Evolutionary conservation across 1,140 invertebrate genomes (phyloP).

Genomic region (Dreissena rostriformis): DNA sequence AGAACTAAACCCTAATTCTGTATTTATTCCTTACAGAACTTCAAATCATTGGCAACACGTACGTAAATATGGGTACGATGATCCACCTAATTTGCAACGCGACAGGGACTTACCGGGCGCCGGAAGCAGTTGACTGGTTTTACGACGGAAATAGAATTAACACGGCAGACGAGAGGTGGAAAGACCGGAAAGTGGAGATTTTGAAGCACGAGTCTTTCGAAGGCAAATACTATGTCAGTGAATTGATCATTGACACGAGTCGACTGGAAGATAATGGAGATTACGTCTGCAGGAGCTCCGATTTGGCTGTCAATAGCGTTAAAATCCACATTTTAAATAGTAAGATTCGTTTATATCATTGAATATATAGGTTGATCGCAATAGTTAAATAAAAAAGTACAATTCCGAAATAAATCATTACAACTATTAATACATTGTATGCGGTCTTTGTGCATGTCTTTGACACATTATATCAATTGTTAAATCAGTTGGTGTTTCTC

Average conservation of each 20-base stretch:
- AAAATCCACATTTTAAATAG: slow-evolving; percentile 65
- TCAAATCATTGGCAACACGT: slow-evolving; percentile 53
- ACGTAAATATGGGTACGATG: slow-evolving; percentile 49
- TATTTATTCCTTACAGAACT: slow-evolving; percentile 50
- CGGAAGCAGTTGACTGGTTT: slow-evolving; percentile 69
- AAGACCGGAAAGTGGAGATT: slow-evolving; percentile 51
- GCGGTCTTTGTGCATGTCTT: too few relatives aligned
- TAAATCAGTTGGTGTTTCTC: too few relatives aligned
- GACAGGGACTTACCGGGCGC: slow-evolving; percentile 59
- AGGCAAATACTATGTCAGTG: slow-evolving; percentile 62
- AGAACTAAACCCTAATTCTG: too few relatives aligned
- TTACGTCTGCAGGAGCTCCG: slow-evolving; percentile 71
- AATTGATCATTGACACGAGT: slow-evolving; percentile 60
- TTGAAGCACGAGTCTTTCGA: slow-evolving; percentile 52
- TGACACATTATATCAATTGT: too few relatives aligned
- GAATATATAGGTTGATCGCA: too few relatives aligned
- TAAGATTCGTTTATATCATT: too few relatives aligned
- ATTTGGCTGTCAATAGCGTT: slow-evolving; percentile 56
- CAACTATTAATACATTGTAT: too few relatives aligned
- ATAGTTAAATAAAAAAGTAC: too few relatives aligned
- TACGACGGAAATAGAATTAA: slow-evolving; percentile 62
- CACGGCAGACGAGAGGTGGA: slow-evolving; percentile 51
- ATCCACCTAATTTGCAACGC: slow-evolving; percentile 68
- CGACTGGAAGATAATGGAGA: slow-evolving; percentile 57
- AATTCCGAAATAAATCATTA: too few relatives aligned